Conservation (phyloP, 2,113 vertebrate genomes). For the Andinoacara biseriatus region DNA sequence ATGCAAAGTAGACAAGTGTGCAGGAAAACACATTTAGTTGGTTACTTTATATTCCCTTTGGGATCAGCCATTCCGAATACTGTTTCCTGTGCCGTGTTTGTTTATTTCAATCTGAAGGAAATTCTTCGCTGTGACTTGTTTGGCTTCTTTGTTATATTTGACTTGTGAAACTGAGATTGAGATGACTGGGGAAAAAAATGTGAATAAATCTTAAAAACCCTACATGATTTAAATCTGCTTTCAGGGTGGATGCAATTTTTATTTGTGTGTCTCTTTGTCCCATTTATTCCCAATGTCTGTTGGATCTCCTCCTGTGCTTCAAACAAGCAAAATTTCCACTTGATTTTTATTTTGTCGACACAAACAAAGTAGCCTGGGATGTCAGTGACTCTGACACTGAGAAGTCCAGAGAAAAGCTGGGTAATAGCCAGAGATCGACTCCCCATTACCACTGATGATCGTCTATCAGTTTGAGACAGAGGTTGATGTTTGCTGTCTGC, state of each 20-base stretch:
- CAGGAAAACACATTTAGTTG: not conserved
- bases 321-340: not conserved
- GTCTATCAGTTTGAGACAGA: too few relatives aligned
- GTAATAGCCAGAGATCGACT: not conserved
- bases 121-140: not conserved
- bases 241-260: not conserved
- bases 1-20: constrained; percentile 6
- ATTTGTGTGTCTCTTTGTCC: not conserved
- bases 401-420: not conserved
- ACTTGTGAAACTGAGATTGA: not conserved
- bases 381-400: not conserved
- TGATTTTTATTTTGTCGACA: not conserved
- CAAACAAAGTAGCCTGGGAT: not conserved
- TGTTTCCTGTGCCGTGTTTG: not conserved
- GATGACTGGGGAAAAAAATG: not conserved
- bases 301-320: not conserved
- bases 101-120: not conserved
- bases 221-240: not conserved
- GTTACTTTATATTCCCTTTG: not conserved
- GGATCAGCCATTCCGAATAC: not conserved
- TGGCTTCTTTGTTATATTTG: not conserved
- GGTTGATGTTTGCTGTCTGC: too few relatives aligned
- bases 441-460: not conserved
- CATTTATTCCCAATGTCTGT: not conserved
- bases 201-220: not conserved